These are phyloP conservation scores for Melanotaenia trifasciata DNA, from an alignment of 2,797 vertebrate species.

Conservation along the genomic window DNA sequence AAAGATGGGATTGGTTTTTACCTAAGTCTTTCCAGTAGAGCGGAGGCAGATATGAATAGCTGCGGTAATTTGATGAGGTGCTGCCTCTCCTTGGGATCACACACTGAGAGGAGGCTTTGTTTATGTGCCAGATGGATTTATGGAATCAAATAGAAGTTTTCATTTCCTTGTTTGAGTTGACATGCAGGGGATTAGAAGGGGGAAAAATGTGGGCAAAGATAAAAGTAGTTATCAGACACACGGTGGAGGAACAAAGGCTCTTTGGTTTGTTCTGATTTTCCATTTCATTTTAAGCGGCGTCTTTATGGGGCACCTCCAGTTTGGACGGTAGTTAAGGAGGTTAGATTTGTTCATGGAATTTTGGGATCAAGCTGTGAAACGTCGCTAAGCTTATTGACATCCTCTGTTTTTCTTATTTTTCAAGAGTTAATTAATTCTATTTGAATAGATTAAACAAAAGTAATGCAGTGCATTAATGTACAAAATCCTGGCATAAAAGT, in stretches of 20 bases:
- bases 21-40: slow-evolving; percentile 76
- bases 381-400: slow-evolving; percentile 3
- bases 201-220: slow-evolving; percentile 73
- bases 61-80: slow-evolving; percentile 80
- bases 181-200: slow-evolving; percentile 72
- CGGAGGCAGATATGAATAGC: slow-evolving; percentile 78
- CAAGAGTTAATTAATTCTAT: background rate
- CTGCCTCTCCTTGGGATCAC: slow-evolving; percentile 72
- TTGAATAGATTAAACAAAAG: background rate
- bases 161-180: slow-evolving; percentile 81
- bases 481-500: background rate
- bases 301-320: slow-evolving; percentile 32
- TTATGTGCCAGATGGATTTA: slow-evolving; percentile 83
- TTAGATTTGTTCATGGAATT: slow-evolving; percentile 16
- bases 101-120: slow-evolving; percentile 83
- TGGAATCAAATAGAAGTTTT: slow-evolving; percentile 81
- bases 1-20: slow-evolving; percentile 80
- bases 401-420: background rate
- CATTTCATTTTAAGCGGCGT: slow-evolving; percentile 51
- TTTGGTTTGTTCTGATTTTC: slow-evolving; percentile 67
- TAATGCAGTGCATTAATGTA: background rate
- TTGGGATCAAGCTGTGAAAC: slow-evolving; percentile 13
- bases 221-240: slow-evolving; percentile 73
- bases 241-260: slow-evolving; percentile 64
- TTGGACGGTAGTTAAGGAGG: slow-evolving; percentile 18